Conservation (phyloP, 2,113 vertebrate species). For the Pleuronectes platessa region DNA sequence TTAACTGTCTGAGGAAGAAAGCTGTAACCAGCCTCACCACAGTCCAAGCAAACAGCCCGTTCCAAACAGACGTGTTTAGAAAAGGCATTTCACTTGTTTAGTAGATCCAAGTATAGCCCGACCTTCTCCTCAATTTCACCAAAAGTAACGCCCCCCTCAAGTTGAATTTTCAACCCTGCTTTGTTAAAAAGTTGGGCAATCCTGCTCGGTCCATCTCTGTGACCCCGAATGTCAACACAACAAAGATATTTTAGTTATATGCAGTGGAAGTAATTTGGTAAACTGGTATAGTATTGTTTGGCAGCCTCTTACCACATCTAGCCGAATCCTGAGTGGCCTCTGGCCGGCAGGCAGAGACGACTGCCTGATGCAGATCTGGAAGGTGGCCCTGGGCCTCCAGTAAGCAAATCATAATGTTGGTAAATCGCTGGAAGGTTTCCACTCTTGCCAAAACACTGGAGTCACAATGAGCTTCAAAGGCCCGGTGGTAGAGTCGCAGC, state of each 20-base stretch:
- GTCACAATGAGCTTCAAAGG: constrained; percentile 58
- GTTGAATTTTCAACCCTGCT: neutral
- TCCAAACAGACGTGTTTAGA: too few relatives aligned
- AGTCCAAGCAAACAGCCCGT: too few relatives aligned
- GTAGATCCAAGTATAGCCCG: too few relatives aligned
- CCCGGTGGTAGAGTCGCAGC: constrained; percentile 82
- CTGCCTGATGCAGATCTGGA: constrained; percentile 30
- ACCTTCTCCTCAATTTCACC: too few relatives aligned
- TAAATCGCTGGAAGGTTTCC: constrained; percentile 77
- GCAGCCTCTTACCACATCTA: constrained; percentile 61
- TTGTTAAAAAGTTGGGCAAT: neutral
- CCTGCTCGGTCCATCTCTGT: neutral
- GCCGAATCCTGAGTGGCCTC: constrained; percentile 36
- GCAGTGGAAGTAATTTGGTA: neutral
- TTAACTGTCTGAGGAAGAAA: too few relatives aligned
- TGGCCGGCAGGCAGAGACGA: constrained; percentile 74
- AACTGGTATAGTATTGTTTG: neutral
- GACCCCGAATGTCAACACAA: neutral
- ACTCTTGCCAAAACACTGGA: constrained; percentile 4
- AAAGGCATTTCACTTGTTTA: too few relatives aligned
- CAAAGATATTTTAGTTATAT: neutral
- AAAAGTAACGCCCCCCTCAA: too few relatives aligned
- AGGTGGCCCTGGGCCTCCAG: constrained; percentile 72
- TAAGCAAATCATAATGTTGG: constrained; percentile 83
- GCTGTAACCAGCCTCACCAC: too few relatives aligned